Base-by-base conservation (phyloP, 2,797 vertebrate genomes). In the Ctenopoma kingsleyae region DNA sequence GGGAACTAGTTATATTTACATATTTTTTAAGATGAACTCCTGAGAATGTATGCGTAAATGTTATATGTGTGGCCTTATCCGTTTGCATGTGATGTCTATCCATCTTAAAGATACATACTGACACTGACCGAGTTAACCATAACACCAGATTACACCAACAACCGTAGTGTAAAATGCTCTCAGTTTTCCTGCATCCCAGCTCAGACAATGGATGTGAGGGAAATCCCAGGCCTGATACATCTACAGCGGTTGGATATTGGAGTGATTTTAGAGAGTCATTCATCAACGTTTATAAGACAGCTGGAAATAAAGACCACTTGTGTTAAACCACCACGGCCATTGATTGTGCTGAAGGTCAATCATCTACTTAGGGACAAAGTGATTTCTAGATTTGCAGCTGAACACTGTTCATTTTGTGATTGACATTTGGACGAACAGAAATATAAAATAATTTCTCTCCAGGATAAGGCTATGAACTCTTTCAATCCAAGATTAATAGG, bases 301-400 rank as follows among this genome's bases (percentile, higher is more conserved):
- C 82, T 89, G 85, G 77, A 92, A 90, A 89, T 91, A 91, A 91
- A 92, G 89, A 84, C 85, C 91, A 89, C 89, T 91, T 91, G 69
- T 89, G 83, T 81, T 87, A 86, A 90, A 92, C 84, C 87, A 69
- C 72, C 86, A 70, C 64, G 62, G 79, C 75, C 86, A 91, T 87
- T 92, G 89, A 91, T 91, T 92, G 86, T 84, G 72, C 80, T 90
- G 89, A 89, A 92, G 90, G 90, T 93, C 88, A 91, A 91, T 88
- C 83, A 87, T 87, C 89, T 90, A 88, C 81, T 89, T 89, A 84
- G 77, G 84, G 77, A 86, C 83, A 81, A 81, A 86, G 76, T 88
- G 86, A 84, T 89, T 90, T 88, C 71, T 85, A 74, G 74, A 87
- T 88, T 73, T 76, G 74, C 75, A 69, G 78, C 74, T 68, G 72